Percentiles rank a stretch among this genome's conserved stretches.
These are phyloP conservation scores for Perccottus glenii DNA, from an alignment of 2,113 vertebrate species.

Conservation along the genomic window DNA sequence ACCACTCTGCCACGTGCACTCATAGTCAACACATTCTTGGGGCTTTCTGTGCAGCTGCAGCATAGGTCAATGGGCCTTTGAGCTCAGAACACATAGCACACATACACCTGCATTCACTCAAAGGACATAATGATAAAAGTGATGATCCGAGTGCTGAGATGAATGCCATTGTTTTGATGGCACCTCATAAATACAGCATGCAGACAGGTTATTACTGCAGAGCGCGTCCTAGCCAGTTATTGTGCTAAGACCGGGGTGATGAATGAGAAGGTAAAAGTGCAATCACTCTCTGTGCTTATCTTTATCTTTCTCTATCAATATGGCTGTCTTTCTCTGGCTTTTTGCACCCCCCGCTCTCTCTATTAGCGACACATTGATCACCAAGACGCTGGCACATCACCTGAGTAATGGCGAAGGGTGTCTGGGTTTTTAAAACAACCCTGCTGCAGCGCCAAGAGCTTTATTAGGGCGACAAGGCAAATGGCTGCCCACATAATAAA, in stretches of 20 bases:
- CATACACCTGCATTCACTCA: conserved; percentile 6
- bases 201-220: conserved; percentile 63
- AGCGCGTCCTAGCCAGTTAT: conserved; percentile 44
- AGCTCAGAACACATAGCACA: neutral
- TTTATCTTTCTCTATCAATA: conserved; percentile 69
- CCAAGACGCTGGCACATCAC: conserved; percentile 67
- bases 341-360: conserved; percentile 41
- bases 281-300: conserved; percentile 66
- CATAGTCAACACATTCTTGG: conserved; percentile 15
- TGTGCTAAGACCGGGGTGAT: conserved; percentile 54
- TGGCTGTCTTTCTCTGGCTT: conserved; percentile 47
- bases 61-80: conserved; percentile 27
- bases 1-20: too few species aligned
- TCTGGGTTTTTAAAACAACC: conserved; percentile 72
- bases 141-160: conserved; percentile 48
- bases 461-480: conserved; percentile 67
- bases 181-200: conserved; percentile 59
- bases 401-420: conserved; percentile 79
- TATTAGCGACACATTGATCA: conserved; percentile 77
- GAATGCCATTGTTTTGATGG: conserved; percentile 69
- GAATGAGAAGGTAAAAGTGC: conserved; percentile 72
- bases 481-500: conserved; percentile 66
- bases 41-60: conserved; percentile 29
- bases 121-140: conserved; percentile 57
- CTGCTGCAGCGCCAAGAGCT: conserved; percentile 59